Evolutionary conservation across 2,888 invertebrate species (phyloP), one percentile per base, ranked within the genome.

Genomic region (Macroteleia sp.): DNA sequence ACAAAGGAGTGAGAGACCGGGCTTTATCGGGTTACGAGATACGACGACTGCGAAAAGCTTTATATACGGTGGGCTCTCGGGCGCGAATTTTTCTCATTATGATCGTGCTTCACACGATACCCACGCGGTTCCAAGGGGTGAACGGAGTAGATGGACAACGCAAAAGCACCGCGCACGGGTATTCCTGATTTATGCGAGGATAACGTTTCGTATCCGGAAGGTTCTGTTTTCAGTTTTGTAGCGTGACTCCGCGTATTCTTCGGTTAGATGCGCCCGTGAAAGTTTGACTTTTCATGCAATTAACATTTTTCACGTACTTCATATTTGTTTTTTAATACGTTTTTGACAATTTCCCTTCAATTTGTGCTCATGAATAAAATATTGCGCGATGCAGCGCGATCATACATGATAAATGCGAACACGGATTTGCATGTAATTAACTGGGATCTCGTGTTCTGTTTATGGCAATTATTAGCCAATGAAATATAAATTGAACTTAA

Each of bases 41-140:
- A 54, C n/a, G n/a, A n/a, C n/a, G n/a, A n/a, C n/a, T n/a, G n/a
- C 42, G 32, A 17, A 28, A 3, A 14, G 36, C 36, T 17, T 67
- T 46, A 56, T 57, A 57, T 34, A 54, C 48, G 22, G 30, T 28
- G 22, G 36, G 16, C 34, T 56, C 32, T 48, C 14, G 42, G 16
- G 59, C 36, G 57, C 50, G 16, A 50, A 32, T 75, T 67, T 75
- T 70, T 62, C 62, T 76, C 57, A 50, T 69, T 76, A 69, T 50
- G 67, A 50, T 39, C 14, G 25, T 42, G 9, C 61, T 62, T 61
- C 25, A 17, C 25, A 28, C 28, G 48, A 28, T 19, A 62, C 25
- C 17, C 12, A 3, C 52, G 22, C 54, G 25, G 54, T 66, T 54
- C 52, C n/a, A n/a, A n/a, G n/a, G n/a, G n/a, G n/a, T n/a, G 22